Base-by-base conservation (phyloP, 2,797 vertebrate genomes). In the Monodelphis domestica region DNA sequence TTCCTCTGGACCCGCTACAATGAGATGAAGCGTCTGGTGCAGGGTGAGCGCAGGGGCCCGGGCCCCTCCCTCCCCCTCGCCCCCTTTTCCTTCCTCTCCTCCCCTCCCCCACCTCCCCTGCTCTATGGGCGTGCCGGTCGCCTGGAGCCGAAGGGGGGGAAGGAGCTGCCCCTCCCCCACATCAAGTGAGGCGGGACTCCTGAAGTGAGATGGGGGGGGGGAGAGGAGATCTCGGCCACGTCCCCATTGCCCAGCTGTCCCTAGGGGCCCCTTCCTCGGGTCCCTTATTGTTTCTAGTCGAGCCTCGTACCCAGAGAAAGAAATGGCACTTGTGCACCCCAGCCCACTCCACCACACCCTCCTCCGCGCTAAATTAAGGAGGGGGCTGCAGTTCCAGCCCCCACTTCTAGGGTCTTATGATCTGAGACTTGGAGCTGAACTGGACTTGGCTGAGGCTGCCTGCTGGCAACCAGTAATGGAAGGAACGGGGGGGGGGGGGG, bases 1-100 rank as follows among this genome's bases (percentile, higher is more conserved):
- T 98, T 97, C 91, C 89, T 98, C 55, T 98, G 98, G 98, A 95
- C 97, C 24, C 97, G 98, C 0, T 98, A 99, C 93, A 98, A 97
- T 51, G 98, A 99, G 38, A 97, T 97, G 96, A 98, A 98, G 70
- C 97, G 98, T 55, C 96, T 98, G 78, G 98, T 98, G 89, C 98
- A 99, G 97, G 99, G 99, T 99, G 98, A 97, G 96, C 90, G n/a
- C 14, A n/a, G n/a, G 21, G 17, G 14, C 0, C 52, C 54, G 0
- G 0, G 38, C 15, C 12, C 4, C 63, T 55, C 0, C n/a, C 78
- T 33, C 6, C 38, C 1, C 45, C 28, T 21, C 26, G 12, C 3
- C 89, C 24, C 29, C 12, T 52, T 45, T 11, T 87, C 28, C 6
- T 91, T 3, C 33, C 63, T 7, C 30, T 33, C 57, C 2, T 21